Conservation (phyloP, 1,140 invertebrate species). For the Philotrypesis tridentata region DNA sequence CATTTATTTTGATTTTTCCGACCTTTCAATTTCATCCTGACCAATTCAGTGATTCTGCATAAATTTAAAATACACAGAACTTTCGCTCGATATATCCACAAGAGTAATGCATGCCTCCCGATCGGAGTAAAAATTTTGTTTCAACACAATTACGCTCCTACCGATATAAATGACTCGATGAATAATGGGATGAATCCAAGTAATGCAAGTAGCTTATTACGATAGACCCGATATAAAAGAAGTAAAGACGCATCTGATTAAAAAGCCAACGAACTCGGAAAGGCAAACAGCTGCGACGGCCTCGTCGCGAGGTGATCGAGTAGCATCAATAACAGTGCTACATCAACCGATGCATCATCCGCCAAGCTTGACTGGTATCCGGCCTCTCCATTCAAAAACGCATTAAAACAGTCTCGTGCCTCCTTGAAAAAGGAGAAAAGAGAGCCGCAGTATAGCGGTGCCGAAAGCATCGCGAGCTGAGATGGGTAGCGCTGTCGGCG, state of each 20-base stretch:
- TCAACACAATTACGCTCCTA: neutral
- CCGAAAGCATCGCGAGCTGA: constrained; percentile 33
- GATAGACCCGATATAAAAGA: neutral
- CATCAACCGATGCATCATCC: constrained; percentile 45
- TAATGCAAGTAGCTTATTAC: neutral
- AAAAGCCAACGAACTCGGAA: neutral
- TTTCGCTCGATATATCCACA: neutral
- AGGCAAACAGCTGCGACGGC: too few relatives aligned
- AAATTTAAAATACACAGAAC: neutral
- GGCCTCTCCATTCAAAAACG: constrained; percentile 58
- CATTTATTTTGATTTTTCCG: neutral
- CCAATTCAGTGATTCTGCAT: neutral
- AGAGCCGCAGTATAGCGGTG: constrained; percentile 23
- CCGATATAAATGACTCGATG: too few relatives aligned
- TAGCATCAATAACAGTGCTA: constrained; percentile 49
- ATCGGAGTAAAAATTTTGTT: neutral
- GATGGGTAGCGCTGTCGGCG: constrained; percentile 18
- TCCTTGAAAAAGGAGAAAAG: constrained; percentile 11
- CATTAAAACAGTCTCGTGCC: constrained; percentile 55
- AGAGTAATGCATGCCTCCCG: neutral
- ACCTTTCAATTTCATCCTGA: neutral
- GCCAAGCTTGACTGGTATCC: constrained; percentile 59
- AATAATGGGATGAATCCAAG: neutral
- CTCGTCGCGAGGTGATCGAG: constrained; percentile 9
- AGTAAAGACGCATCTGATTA: neutral